Evolutionary conservation across 2,797 vertebrate genomes (phyloP).

Genomic region (Premnoplex brunnescens): DNA sequence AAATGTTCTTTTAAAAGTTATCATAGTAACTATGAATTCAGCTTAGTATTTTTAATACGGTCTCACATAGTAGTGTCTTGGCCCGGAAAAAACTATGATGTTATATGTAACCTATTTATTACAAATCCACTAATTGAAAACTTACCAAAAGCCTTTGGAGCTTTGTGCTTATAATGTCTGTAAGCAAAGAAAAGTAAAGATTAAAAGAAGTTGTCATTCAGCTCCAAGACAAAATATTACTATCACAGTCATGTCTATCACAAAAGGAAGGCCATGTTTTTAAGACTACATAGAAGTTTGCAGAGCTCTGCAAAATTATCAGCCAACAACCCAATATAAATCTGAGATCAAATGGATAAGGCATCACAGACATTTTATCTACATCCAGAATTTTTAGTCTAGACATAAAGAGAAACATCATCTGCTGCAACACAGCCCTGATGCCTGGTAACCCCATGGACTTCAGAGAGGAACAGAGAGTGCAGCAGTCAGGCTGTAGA

Average conservation of each 20-base stretch:
- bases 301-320: background rate
- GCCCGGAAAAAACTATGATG: conserved; percentile 15
- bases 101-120: conserved; percentile 49
- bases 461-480: background rate
- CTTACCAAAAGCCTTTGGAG: conserved; percentile 9
- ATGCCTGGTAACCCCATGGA: background rate
- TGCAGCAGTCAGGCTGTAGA: background rate
- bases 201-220: background rate
- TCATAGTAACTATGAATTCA: background rate
- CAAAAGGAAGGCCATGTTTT: background rate
- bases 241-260: background rate
- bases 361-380: background rate
- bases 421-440: background rate
- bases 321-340: background rate
- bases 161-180: background rate
- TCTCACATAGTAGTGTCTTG: background rate
- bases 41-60: background rate
- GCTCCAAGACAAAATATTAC: background rate
- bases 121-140: conserved; percentile 38
- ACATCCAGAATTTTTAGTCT: background rate
- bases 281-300: background rate
- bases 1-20: background rate
- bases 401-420: background rate
- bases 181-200: background rate
- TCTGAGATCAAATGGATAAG: background rate